Evolutionary conservation across 2,888 invertebrate species (phyloP).

Genomic region (Hofmannophila pseudospretella): DNA sequence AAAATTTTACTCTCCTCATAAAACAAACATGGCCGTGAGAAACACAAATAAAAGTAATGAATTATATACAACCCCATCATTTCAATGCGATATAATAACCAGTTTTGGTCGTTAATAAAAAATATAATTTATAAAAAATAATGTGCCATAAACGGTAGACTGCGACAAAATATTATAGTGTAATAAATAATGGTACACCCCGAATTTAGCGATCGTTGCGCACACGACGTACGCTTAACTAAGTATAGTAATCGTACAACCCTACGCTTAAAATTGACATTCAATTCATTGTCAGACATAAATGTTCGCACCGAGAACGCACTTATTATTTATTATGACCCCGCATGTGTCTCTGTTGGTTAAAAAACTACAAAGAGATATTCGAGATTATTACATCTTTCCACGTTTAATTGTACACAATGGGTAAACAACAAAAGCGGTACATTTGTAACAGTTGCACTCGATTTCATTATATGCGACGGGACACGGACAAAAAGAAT

Average conservation of each 20-base stretch:
- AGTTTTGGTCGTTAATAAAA: conserved; percentile 66
- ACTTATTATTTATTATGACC: conserved; percentile 66
- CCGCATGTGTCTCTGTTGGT: conserved; percentile 60
- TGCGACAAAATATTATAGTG: conserved; percentile 72
- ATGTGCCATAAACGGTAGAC: conserved; percentile 62
- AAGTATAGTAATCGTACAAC: conserved; percentile 57
- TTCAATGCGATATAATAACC: conserved; percentile 65
- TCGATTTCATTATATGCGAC: conserved; percentile 44
- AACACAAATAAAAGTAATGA: conserved; percentile 67
- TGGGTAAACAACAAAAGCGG: conserved; percentile 67
- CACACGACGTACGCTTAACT: conserved; percentile 59
- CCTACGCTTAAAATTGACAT: conserved; percentile 70
- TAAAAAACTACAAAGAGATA: conserved; percentile 67
- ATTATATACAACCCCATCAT: conserved; percentile 59
- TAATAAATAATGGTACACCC: conserved; percentile 76
- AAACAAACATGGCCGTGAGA: conserved; percentile 54
- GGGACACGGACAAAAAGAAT: conserved; percentile 34
- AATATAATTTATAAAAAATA: conserved; percentile 62
- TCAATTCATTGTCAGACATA: conserved; percentile 62
- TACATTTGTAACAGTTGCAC: conserved; percentile 68
- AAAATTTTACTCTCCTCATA: conserved; percentile 21
- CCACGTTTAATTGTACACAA: conserved; percentile 75
- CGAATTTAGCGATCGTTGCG: conserved; percentile 61
- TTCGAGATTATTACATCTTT: conserved; percentile 74
- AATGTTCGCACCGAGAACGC: conserved; percentile 43